Evolutionary conservation across 2,797 vertebrate species (phyloP).

Genomic region (Spinus olivaceus): DNA sequence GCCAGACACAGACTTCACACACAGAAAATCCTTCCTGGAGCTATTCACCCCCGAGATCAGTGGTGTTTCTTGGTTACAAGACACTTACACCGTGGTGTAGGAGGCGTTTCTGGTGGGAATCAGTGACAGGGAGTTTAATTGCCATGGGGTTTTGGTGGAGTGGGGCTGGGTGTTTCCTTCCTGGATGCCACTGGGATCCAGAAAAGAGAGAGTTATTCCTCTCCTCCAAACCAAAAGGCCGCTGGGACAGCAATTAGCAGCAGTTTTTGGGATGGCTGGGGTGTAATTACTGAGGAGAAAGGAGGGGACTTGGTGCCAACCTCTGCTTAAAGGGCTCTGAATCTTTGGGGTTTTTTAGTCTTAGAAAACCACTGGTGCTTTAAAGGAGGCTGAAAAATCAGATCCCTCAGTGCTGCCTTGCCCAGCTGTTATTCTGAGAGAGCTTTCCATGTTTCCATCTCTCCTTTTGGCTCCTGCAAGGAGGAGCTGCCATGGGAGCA

Average conservation of each 20-base stretch:
- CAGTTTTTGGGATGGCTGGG: neutral
- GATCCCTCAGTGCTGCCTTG: neutral
- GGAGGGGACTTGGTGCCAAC: neutral
- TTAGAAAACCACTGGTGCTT: neutral
- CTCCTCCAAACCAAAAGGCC: neutral
- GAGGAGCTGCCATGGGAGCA: neutral
- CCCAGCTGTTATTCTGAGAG: neutral
- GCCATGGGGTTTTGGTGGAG: neutral
- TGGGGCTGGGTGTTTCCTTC: neutral
- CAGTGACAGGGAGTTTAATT: neutral
- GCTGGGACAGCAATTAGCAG: neutral
- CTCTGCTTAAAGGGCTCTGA: neutral
- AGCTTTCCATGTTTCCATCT: neutral
- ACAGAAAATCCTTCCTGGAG: neutral
- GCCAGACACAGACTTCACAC: neutral
- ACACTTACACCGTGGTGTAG: accelerated
- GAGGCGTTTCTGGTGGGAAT: neutral
- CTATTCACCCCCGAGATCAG: neutral
- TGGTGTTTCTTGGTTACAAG: neutral
- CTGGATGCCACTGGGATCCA: neutral
- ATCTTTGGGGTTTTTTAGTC: neutral
- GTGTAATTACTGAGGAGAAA: neutral
- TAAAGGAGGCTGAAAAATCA: neutral
- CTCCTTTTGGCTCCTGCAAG: neutral
- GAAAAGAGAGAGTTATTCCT: neutral